Conservation (phyloP, 2,888 invertebrate species). For the Caenorhabditis auriculariae region DNA sequence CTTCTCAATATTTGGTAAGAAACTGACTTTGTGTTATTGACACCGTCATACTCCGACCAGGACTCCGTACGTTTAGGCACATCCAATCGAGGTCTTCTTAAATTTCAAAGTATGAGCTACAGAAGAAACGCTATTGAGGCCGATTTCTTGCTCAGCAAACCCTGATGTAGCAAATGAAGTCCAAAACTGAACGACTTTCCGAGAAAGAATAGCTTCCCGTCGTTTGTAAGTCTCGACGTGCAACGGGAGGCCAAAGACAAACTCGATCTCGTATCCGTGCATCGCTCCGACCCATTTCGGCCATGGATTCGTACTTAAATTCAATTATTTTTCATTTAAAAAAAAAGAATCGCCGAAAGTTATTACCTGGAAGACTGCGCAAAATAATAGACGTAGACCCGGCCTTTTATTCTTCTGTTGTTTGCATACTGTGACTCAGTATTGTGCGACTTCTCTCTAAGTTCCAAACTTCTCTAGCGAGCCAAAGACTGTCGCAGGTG, state of each 20-base stretch:
- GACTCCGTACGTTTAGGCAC: slow-evolving; percentile 28
- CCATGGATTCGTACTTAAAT: slow-evolving; percentile 56
- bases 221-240: slow-evolving; percentile 35
- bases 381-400: slow-evolving; percentile 55
- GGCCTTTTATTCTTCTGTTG: too few species aligned
- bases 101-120: too few species aligned
- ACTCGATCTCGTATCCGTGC: slow-evolving; percentile 96
- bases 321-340: neutral
- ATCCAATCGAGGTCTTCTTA: slow-evolving; percentile 37
- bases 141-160: slow-evolving; percentile 23
- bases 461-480: slow-evolving; percentile 45
- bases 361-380: slow-evolving; percentile 47
- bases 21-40: slow-evolving; percentile 24
- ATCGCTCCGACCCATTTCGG: slow-evolving; percentile 73
- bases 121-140: too few species aligned
- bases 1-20: too few species aligned
- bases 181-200: slow-evolving; percentile 61
- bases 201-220: slow-evolving; percentile 41
- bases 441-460: too few species aligned
- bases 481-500: slow-evolving; percentile 62
- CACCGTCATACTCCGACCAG: slow-evolving; percentile 57
- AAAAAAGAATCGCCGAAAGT: neutral
- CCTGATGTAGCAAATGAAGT: slow-evolving; percentile 54
- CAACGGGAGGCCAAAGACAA: slow-evolving; percentile 87
- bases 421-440: too few species aligned